These are phyloP conservation scores for Apodemia mormo DNA, from an alignment of 2,888 invertebrate species.

Conservation along the genomic window DNA sequence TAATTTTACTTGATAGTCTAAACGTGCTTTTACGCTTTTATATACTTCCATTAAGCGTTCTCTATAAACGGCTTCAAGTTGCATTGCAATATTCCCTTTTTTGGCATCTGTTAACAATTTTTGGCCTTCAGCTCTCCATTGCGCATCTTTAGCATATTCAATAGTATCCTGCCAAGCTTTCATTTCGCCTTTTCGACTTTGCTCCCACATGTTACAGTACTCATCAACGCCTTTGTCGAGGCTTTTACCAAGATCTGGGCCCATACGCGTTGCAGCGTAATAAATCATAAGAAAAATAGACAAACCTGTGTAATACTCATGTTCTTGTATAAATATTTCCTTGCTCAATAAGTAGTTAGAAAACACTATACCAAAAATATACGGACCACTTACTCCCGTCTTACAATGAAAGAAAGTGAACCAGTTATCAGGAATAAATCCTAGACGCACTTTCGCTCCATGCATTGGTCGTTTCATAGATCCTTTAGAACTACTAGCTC, in stretches of 20 bases:
- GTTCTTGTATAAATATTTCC: conserved; percentile 95
- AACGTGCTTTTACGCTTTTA: conserved; percentile 1
- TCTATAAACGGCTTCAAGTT: neutral
- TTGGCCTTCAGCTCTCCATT: conserved; percentile 89
- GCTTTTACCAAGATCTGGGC: conserved; percentile 80
- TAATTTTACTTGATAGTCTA: conserved; percentile 6
- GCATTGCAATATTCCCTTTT: neutral
- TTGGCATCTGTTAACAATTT: conserved; percentile 42
- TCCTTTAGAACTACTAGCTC: too few species aligned
- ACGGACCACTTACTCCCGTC: conserved; percentile 94
- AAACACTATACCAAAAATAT: conserved; percentile 89
- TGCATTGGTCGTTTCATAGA: conserved; percentile 45
- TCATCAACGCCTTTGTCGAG: conserved; percentile 87
- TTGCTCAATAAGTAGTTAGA: conserved; percentile 93
- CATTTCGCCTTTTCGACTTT: conserved; percentile 54
- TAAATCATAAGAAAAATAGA: conserved; percentile 84
- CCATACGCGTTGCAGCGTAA: conserved; percentile 84
- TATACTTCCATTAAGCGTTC: conserved; percentile 4
- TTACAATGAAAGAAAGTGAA: conserved; percentile 95
- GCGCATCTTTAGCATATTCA: conserved; percentile 84
- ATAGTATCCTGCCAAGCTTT: conserved; percentile 74
- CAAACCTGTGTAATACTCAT: conserved; percentile 91
- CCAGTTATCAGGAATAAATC: conserved; percentile 74
- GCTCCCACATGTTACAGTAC: too few species aligned
- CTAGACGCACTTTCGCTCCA: conserved; percentile 79